Conservation (phyloP, 2,113 vertebrate genomes). For the Dromaius novaehollandiae region DNA sequence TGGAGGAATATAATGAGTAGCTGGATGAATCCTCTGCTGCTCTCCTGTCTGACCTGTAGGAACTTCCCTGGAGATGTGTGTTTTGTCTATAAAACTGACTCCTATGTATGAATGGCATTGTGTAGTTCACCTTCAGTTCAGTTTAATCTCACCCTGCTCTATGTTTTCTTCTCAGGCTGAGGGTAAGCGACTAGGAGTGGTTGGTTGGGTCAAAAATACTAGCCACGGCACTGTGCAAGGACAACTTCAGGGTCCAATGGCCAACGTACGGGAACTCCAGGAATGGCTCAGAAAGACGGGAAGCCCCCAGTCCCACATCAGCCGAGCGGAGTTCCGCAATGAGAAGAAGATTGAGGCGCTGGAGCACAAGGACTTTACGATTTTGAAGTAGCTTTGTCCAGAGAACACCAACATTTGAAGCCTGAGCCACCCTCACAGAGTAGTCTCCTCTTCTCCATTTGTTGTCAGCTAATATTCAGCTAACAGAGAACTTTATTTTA, state of each 20-base stretch:
- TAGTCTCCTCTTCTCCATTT: fast-evolving
- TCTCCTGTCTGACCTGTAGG: background rate
- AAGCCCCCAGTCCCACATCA: conserved; percentile 89
- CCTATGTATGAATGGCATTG: background rate
- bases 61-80: background rate
- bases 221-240: conserved; percentile 86
- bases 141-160: background rate
- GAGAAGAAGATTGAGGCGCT: conserved; percentile 80
- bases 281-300: conserved; percentile 88
- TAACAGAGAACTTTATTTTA: background rate
- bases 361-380: conserved; percentile 85
- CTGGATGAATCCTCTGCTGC: background rate
- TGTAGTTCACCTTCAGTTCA: background rate
- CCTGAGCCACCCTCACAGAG: fast-evolving
- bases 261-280: conserved; percentile 85
- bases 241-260: conserved; percentile 83
- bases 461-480: background rate
- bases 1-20: background rate
- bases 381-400: conserved; percentile 70
- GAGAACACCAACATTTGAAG: background rate
- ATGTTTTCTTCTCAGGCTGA: conserved; percentile 78
- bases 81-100: background rate
- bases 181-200: conserved; percentile 86
- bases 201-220: conserved; percentile 95
- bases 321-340: conserved; percentile 85